A percentile compares a stretch with the other conserved stretches of the same genome.
Conservation (phyloP, 2,888 invertebrate genomes). For the Dynastes grantii region DNA sequence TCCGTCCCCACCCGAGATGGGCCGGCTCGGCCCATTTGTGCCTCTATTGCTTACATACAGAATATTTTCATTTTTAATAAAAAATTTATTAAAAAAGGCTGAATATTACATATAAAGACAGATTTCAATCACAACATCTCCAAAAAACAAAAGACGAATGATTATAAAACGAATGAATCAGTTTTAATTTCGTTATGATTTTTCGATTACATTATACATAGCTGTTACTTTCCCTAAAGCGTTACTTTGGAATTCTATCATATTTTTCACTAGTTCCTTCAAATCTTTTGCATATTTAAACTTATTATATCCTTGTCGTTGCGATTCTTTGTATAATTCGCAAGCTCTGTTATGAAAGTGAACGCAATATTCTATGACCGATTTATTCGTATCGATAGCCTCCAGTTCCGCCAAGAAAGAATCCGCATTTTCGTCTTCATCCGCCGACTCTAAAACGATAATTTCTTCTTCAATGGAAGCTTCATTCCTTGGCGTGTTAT, state of each 20-base stretch:
- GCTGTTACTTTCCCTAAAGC: conserved; percentile 46
- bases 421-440: conserved; percentile 74
- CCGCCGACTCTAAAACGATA: conserved; percentile 90
- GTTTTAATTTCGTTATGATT: conserved; percentile 42
- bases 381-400: conserved; percentile 91
- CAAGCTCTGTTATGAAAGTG: conserved; percentile 82
- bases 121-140: conserved; percentile 34
- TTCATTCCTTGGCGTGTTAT: conserved; percentile 77
- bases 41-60: background rate
- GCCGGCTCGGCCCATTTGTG: too few relatives aligned
- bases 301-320: conserved; percentile 94
- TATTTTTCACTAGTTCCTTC: conserved; percentile 65
- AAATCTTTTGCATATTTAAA: conserved; percentile 69
- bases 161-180: conserved; percentile 16
- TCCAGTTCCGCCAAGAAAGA: conserved; percentile 92
- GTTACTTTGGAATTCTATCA: conserved; percentile 66
- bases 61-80: conserved; percentile 25
- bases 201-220: conserved; percentile 51
- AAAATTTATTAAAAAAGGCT: conserved; percentile 51
- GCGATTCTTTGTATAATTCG: conserved; percentile 84
- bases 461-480: conserved; percentile 92
- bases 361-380: conserved; percentile 81
- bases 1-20: too few relatives aligned
- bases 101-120: conserved; percentile 20
- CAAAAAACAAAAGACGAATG: conserved; percentile 40